Conservation (phyloP, 2,113 vertebrate genomes). For the Larimichthys crocea region DNA sequence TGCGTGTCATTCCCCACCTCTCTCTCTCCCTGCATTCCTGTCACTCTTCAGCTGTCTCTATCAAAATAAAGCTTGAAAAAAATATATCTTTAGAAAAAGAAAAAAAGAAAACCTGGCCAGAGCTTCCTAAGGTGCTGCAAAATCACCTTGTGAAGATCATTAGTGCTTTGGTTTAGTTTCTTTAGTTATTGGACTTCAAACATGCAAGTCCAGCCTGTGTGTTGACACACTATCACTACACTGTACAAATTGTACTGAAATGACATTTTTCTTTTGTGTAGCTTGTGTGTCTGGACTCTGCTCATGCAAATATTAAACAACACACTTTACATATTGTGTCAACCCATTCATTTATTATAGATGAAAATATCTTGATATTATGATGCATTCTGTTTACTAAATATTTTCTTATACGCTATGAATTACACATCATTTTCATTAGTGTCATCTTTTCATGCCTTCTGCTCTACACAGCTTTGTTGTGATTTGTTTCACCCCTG, state of each 20-base stretch:
- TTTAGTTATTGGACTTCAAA: background rate
- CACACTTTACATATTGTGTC: background rate
- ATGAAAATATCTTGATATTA: background rate
- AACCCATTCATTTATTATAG: background rate
- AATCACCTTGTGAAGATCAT: background rate
- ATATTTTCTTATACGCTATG: background rate
- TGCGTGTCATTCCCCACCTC: too few species aligned
- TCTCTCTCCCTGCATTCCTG: too few species aligned
- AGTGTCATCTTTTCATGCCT: background rate
- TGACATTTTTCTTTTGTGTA: background rate
- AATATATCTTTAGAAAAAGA: too few species aligned
- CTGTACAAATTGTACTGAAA: constrained; percentile 4
- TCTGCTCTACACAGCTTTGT: background rate
- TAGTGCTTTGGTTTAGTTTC: background rate
- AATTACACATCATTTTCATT: background rate
- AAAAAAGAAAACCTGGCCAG: background rate
- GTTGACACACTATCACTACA: background rate
- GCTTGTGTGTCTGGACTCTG: background rate
- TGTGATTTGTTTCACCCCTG: background rate
- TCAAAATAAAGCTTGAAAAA: too few species aligned
- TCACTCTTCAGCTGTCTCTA: too few species aligned
- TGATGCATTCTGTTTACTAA: background rate
- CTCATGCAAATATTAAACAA: background rate
- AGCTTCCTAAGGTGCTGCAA: constrained; percentile 1
- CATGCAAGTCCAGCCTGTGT: background rate